These are phyloP conservation scores for Syngnathus acus DNA, from an alignment of 2,797 vertebrate species.

Conservation along the genomic window DNA sequence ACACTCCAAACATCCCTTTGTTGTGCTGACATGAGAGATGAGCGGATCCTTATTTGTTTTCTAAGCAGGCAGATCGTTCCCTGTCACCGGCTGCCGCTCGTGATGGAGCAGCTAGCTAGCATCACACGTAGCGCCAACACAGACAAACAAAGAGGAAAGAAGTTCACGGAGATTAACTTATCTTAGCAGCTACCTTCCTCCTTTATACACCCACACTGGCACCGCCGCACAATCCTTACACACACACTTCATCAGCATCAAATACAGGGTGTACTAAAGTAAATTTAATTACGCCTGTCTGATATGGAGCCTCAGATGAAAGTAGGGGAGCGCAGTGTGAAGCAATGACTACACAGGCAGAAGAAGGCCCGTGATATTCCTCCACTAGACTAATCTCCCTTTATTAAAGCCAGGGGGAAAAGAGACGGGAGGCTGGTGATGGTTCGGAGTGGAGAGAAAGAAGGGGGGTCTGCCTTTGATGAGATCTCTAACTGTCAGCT, in stretches of 20 bases:
- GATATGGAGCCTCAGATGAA: conserved; percentile 71
- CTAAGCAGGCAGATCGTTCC: conserved; percentile 61
- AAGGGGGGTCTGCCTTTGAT: conserved; percentile 62
- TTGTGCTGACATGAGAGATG: conserved; percentile 70
- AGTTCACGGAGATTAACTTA: conserved; percentile 65
- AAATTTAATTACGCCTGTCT: conserved; percentile 78
- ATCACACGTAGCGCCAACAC: conserved; percentile 43
- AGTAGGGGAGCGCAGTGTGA: conserved; percentile 62
- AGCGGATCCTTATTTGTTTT: conserved; percentile 71
- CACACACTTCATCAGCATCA: conserved; percentile 68
- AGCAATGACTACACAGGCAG: conserved; percentile 65
- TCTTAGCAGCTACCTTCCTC: conserved; percentile 60
- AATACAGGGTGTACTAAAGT: conserved; percentile 72
- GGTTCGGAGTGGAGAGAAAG: conserved; percentile 22
- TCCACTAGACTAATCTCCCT: conserved; percentile 71
- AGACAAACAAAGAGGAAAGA: conserved; percentile 64
- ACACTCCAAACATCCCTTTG: conserved; percentile 67
- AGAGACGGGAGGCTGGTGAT: conserved; percentile 11
- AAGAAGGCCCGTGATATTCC: conserved; percentile 70
- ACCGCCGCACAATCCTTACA: conserved; percentile 44
- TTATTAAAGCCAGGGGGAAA: conserved; percentile 73
- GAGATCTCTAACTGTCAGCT: conserved; percentile 68
- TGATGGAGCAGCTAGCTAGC: conserved; percentile 57
- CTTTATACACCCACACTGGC: conserved; percentile 36
- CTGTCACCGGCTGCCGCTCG: conserved; percentile 57